Evolutionary conservation across 2,888 invertebrate genomes (phyloP).

Genomic region (Melolontha melolontha): DNA sequence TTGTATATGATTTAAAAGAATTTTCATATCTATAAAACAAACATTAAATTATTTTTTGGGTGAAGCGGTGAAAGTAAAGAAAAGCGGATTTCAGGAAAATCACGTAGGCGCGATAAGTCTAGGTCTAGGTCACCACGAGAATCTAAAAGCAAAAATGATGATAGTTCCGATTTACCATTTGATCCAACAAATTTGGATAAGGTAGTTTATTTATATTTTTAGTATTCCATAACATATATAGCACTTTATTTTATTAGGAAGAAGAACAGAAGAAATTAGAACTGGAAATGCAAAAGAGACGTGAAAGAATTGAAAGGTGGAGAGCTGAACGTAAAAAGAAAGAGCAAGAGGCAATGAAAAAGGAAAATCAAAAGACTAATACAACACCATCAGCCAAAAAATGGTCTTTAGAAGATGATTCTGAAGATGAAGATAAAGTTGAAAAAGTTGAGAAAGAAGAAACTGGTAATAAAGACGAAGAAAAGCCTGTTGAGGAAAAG

Average conservation of each 20-base stretch:
- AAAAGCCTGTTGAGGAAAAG: slow-evolving; percentile 54
- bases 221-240: slow-evolving; percentile 6
- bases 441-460: slow-evolving; percentile 55
- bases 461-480: slow-evolving; percentile 47
- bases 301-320: slow-evolving; percentile 97
- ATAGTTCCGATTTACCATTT: slow-evolving; percentile 71
- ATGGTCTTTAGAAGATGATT: slow-evolving; percentile 97
- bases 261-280: slow-evolving; percentile 92
- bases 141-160: slow-evolving; percentile 68
- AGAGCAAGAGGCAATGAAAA: slow-evolving; percentile 83
- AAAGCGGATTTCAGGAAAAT: slow-evolving; percentile 71
- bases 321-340: slow-evolving; percentile 92
- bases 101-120: slow-evolving; percentile 63
- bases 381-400: slow-evolving; percentile 76
- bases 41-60: slow-evolving; percentile 51
- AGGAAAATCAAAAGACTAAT: slow-evolving; percentile 74
- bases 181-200: slow-evolving; percentile 82
- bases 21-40: slow-evolving; percentile 43
- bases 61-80: slow-evolving; percentile 75
- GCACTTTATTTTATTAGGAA: slow-evolving; percentile 69
- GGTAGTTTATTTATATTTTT: slow-evolving; percentile 62
- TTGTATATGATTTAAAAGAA: slow-evolving; percentile 6
- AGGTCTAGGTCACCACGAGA: slow-evolving; percentile 60
- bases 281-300: slow-evolving; percentile 93
- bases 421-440: slow-evolving; percentile 85